These are phyloP conservation scores for Cyrtonyx montezumae DNA, from an alignment of 2,113 vertebrate genomes.

Conservation along the genomic window DNA sequence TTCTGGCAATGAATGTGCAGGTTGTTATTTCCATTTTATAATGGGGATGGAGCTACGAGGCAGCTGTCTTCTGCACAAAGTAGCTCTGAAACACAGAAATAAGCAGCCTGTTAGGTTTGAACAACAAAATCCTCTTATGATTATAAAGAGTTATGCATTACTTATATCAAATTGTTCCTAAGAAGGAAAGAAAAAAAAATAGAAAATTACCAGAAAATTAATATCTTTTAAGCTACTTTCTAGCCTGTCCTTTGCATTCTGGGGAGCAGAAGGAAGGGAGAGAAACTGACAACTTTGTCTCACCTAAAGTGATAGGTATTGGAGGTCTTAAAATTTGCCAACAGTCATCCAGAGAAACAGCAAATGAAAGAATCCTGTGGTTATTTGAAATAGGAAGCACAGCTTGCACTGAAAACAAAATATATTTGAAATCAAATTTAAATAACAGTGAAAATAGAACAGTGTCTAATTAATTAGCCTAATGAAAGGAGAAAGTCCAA, in stretches of 20 bases:
- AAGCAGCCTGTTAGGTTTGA: not conserved
- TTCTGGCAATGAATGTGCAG: fast-evolving
- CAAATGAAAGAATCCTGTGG: not conserved
- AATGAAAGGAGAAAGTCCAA: not conserved
- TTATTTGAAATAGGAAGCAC: not conserved
- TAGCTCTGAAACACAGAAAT: not conserved
- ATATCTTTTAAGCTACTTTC: not conserved
- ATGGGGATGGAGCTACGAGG: not conserved
- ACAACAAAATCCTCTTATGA: not conserved
- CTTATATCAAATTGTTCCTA: constrained; percentile 21
- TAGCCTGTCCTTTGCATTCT: not conserved
- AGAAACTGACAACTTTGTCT: not conserved
- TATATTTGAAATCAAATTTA: not conserved
- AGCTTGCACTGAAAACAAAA: not conserved
- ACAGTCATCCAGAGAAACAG: not conserved
- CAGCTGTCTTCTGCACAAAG: not conserved
- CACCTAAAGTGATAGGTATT: not conserved
- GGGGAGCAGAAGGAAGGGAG: not conserved
- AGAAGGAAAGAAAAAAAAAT: not conserved
- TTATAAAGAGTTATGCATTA: not conserved
- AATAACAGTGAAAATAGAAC: constrained; percentile 9
- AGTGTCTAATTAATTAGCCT: not conserved
- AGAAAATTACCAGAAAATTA: constrained; percentile 26
- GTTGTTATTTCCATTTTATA: not conserved
- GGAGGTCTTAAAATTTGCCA: not conserved